Evolutionary conservation across 2,797 vertebrate genomes (phyloP).

Genomic region (Tympanoctomys barrerae): DNA sequence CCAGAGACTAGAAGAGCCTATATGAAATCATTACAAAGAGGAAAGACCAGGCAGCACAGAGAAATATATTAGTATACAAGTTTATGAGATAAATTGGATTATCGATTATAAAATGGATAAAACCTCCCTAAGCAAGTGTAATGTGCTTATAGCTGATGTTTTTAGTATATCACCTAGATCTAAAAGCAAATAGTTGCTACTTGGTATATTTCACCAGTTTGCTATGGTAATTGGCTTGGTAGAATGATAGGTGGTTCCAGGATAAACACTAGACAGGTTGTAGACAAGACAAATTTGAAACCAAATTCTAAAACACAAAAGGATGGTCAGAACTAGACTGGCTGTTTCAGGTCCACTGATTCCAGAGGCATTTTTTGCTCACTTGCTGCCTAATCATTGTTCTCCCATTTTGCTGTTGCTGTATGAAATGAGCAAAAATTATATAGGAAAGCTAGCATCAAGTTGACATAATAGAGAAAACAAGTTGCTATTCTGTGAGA

Average conservation of each 20-base stretch:
- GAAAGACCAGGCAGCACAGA: not conserved
- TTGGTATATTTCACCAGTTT: slow-evolving; percentile 36
- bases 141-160: slow-evolving; percentile 30
- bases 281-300: slow-evolving; percentile 60
- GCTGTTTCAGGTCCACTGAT: slow-evolving; percentile 54
- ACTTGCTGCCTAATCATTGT: not conserved
- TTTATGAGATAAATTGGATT: not conserved
- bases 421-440: slow-evolving; percentile 46
- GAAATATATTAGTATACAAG: not conserved
- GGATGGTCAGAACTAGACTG: slow-evolving; percentile 17
- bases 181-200: slow-evolving; percentile 66
- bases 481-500: slow-evolving; percentile 40
- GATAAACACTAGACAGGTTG: slow-evolving; percentile 19
- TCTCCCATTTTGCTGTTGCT: slow-evolving; percentile 31
- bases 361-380: slow-evolving; percentile 42
- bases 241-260: slow-evolving; percentile 33
- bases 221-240: slow-evolving; percentile 29
- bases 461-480: not conserved
- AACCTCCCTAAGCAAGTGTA: slow-evolving; percentile 19
- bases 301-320: slow-evolving; percentile 54
- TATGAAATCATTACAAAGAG: slow-evolving; percentile 27
- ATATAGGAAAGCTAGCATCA: not conserved
- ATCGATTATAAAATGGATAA: not conserved
- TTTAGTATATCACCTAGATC: slow-evolving; percentile 18
- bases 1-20: not conserved